Evolutionary conservation across 2,888 invertebrate genomes (phyloP), one percentile per base, ranked within the genome.

Genomic region (Drosophila aldrichi): DNA sequence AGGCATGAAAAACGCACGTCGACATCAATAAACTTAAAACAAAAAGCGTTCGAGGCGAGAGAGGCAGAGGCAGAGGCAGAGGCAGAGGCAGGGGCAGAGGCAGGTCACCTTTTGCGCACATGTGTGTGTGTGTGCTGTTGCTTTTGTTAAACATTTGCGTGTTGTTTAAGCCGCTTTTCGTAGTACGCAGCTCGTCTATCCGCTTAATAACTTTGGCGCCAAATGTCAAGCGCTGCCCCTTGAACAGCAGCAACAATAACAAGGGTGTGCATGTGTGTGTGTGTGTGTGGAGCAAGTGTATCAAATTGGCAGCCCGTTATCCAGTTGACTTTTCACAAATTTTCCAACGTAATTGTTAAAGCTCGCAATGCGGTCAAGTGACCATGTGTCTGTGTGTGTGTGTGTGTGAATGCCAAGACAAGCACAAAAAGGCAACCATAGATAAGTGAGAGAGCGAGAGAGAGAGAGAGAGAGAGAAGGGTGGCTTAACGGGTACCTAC

Each of bases 21-120:
- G 83, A 69, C 86, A 85, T 89, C 83, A 88, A 84, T 84, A 85
- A 84, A 89, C 82, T 89, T 79, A 74, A 89, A 84, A 88, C 90
- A 82, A 89, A 75, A 81, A 74, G 65, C 77, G 41, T 43, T 43
- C 2, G 51, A n/a, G n/a, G n/a, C n/a, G 36, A 32, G 51, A 2
- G 55, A 25, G 22, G 62, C 6, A 32, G 49, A 16, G n/a, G n/a
- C 7, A 16, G 43, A 7, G 54, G 22, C 9, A 6, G 14, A 6
- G 18, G 32, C 20, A 18, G 44, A 18, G 41, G 25, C 70, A 54
- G 41, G n/a, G n/a, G n/a, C n/a, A n/a, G n/a, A 22, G 8, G 16
- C 41, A 59, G 51, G 22, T 43, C 56, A 41, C 44, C 32, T 44
- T 49, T 49, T 32, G n/a, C n/a, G n/a, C n/a, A n/a, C n/a, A n/a